Evolutionary conservation across 2,113 vertebrate genomes (phyloP).

Genomic region (Tricholaema leucomelas): DNA sequence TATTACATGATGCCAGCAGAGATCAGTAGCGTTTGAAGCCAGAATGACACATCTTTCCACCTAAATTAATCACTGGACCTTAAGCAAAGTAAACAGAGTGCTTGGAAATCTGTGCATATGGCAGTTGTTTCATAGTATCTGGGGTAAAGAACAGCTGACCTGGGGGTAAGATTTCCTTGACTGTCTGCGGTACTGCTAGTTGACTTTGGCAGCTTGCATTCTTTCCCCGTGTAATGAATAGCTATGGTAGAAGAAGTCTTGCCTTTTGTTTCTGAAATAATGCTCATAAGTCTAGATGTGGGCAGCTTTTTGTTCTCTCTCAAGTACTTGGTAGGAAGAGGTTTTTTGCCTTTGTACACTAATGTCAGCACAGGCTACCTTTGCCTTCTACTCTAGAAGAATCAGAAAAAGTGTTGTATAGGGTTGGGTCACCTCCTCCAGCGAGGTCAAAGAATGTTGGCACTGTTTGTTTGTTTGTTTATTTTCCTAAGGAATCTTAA

Average conservation of each 20-base stretch:
- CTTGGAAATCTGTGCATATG: not conserved
- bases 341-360: not conserved
- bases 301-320: not conserved
- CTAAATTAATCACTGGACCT: not conserved
- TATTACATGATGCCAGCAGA: not conserved
- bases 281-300: not conserved
- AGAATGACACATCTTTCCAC: not conserved
- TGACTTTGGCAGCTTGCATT: not conserved
- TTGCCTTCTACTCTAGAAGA: not conserved
- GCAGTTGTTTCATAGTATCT: not conserved
- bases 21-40: not conserved
- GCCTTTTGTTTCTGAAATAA: not conserved
- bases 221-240: not conserved
- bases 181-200: not conserved
- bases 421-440: too few species aligned
- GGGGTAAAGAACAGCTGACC: not conserved
- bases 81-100: not conserved
- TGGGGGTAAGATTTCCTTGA: not conserved
- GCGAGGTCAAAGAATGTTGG: too few species aligned
- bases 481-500: not conserved
- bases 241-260: not conserved
- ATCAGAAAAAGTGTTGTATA: too few species aligned
- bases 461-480: not conserved
- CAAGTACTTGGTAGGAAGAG: not conserved
- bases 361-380: not conserved